Base-by-base conservation (phyloP, 1,140 invertebrate genomes). In the Neodiprion virginianus region DNA sequence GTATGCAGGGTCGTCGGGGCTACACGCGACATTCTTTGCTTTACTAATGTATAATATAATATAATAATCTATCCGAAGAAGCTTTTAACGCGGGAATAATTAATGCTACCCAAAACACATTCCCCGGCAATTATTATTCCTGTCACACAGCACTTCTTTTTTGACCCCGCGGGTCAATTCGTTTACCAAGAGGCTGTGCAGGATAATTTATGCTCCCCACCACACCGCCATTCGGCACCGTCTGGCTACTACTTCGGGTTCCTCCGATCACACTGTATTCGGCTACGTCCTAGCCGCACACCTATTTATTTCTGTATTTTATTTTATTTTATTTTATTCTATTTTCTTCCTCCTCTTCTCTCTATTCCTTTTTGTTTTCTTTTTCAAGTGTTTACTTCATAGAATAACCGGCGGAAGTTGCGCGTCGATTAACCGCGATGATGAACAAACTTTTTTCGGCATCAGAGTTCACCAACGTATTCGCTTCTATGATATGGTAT, bases 161-260 rank as follows among this genome's bases (percentile, higher is more conserved):
- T 47, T 75, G 76, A 83, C 81, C 81, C 74, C 75, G 50, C 66
- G 68, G 81, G 81, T 81, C 81, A 83, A 81, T 80, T 79, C 79
- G 79, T 82, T 83, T 82, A 77, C 79, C 67, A 76, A 71, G 71
- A 68, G 78, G 72, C 75, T 73, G 67, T 70, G 73, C 71, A 17
- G 77, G 76, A 80, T 82, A 82, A 82, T 82, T 76, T 81, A 82
- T 81, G 76, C 78, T 49, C 50, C 53, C 61, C 61, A 14, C 12
- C 61, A 40, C 1, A 40, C 1, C 28, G 28, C 2, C 28, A 40
- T 40, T 40, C 28, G 28, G 28, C 28, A 3, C 28, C 28, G 28
- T 40, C 28, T 40, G 28, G 28, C 28, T 40, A 40, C 28, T 40
- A 40, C 28, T 40, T 40, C 53, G 17, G 0, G 12, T 65, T 21